These are phyloP conservation scores for Gymnodraco acuticeps DNA, from an alignment of 2,797 vertebrate species.

Conservation along the genomic window DNA sequence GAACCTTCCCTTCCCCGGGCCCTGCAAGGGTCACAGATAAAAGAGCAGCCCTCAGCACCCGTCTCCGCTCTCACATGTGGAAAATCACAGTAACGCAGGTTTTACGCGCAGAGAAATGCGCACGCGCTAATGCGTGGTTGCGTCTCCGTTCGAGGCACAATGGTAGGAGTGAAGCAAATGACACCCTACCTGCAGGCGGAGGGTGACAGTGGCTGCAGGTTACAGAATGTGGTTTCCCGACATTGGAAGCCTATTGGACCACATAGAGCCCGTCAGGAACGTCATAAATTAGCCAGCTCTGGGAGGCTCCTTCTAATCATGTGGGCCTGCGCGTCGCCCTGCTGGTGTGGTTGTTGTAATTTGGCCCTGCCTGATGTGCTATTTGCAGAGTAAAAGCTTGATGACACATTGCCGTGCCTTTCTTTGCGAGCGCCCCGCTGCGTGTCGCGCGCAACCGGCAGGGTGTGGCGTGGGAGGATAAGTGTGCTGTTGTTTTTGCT, in stretches of 20 bases:
- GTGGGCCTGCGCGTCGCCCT: constrained; percentile 73
- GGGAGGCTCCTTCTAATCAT: constrained; percentile 86
- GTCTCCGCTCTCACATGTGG: constrained; percentile 55
- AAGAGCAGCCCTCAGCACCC: constrained; percentile 71
- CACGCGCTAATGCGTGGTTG: constrained; percentile 16
- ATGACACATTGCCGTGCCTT: constrained; percentile 74
- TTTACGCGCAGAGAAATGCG: constrained; percentile 1
- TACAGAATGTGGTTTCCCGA: constrained; percentile 44
- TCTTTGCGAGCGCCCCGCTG: constrained; percentile 52
- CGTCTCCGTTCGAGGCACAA: background rate
- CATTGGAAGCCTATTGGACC: constrained; percentile 59
- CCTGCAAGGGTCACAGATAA: constrained; percentile 83
- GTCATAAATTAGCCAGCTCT: constrained; percentile 82
- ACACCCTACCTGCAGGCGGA: constrained; percentile 53
- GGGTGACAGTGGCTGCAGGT: constrained; percentile 34
- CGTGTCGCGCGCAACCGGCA: constrained; percentile 63
- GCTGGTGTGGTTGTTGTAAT: constrained; percentile 83
- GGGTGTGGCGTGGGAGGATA: constrained; percentile 77
- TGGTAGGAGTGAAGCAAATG: constrained; percentile 32
- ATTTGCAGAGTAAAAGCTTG: constrained; percentile 80
- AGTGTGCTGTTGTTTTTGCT: constrained; percentile 63
- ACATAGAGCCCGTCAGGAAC: constrained; percentile 70
- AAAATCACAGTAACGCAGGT: constrained; percentile 55
- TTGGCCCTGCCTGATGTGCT: constrained; percentile 79
- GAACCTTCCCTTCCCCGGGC: constrained; percentile 80